Conservation (phyloP, 2,888 invertebrate genomes). For the Luffia ferchaultella region DNA sequence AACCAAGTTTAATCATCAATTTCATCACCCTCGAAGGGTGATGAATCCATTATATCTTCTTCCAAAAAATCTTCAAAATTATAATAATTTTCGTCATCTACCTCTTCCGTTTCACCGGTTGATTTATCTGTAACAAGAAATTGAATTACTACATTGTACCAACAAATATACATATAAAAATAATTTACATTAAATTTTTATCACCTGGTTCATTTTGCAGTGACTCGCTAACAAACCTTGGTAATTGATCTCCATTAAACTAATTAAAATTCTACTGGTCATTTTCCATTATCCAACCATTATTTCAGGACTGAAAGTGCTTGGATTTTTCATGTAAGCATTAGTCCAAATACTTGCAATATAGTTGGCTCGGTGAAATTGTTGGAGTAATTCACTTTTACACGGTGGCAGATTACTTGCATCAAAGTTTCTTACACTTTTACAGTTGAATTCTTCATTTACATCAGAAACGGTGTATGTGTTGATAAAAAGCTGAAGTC, state of each 20-base stretch:
- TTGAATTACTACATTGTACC: background rate
- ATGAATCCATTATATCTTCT: background rate
- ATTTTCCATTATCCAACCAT: background rate
- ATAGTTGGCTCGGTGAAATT: background rate
- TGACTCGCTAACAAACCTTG: no score
- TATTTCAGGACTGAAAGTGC: background rate
- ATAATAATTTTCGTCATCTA: background rate
- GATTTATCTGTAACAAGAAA: background rate
- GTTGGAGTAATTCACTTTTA: background rate
- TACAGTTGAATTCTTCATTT: constrained; percentile 9
- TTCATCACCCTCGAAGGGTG: background rate
- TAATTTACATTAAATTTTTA: background rate
- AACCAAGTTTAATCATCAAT: background rate
- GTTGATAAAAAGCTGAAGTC: constrained; percentile 18
- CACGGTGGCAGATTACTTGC: constrained; percentile 1
- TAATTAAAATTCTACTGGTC: background rate
- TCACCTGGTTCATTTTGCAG: background rate
- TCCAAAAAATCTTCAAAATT: background rate
- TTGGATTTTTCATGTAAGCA: background rate
- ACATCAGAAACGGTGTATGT: constrained; percentile 15
- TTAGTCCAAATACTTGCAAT: background rate
- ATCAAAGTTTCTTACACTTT: constrained; percentile 14
- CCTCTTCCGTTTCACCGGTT: background rate
- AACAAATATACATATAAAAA: background rate
- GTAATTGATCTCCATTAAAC: background rate